Percentiles rank a stretch among this genome's conserved stretches.
Evolutionary conservation across 2,888 invertebrate species (phyloP).

Genomic region (Scaptomyza cyrtandrae): DNA sequence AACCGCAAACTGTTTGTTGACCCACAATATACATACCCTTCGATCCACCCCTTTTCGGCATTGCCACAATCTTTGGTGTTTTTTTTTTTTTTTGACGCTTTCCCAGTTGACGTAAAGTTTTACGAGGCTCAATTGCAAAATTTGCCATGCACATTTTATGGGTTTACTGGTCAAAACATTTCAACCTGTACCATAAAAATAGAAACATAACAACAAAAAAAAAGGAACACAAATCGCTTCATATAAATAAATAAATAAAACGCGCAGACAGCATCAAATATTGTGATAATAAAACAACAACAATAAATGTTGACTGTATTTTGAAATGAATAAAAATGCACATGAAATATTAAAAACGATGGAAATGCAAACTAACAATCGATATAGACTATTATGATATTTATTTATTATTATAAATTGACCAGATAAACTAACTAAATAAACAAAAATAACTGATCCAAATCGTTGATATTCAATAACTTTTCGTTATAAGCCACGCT

Average conservation of each 20-base stretch:
- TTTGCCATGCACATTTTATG: slow-evolving; percentile 64
- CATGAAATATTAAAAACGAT: slow-evolving; percentile 48
- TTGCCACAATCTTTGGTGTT: slow-evolving; percentile 9
- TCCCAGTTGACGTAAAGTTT: slow-evolving; percentile 64
- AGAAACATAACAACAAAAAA: slow-evolving; percentile 26
- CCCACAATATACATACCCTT: neutral
- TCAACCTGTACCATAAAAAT: slow-evolving; percentile 55
- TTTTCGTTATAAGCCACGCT: too few species aligned
- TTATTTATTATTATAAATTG: slow-evolving; percentile 20
- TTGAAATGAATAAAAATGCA: slow-evolving; percentile 49
- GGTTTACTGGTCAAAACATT: slow-evolving; percentile 57
- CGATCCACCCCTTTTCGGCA: neutral
- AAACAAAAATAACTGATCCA: slow-evolving; percentile 1
- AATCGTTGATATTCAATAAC: neutral
- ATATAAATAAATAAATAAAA: slow-evolving; percentile 58
- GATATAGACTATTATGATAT: slow-evolving; percentile 45
- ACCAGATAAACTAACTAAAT: neutral
- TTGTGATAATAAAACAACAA: slow-evolving; percentile 18
- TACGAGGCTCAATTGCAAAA: slow-evolving; percentile 67
- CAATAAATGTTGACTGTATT: slow-evolving; percentile 28
- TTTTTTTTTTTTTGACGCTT: slow-evolving; percentile 44
- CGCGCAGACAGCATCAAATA: slow-evolving; percentile 7
- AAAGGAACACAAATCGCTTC: slow-evolving; percentile 40
- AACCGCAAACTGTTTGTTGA: slow-evolving; percentile 62
- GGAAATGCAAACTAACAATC: slow-evolving; percentile 26